Base-by-base conservation (phyloP, 2,113 vertebrate species). In the Varanus salvator region DNA sequence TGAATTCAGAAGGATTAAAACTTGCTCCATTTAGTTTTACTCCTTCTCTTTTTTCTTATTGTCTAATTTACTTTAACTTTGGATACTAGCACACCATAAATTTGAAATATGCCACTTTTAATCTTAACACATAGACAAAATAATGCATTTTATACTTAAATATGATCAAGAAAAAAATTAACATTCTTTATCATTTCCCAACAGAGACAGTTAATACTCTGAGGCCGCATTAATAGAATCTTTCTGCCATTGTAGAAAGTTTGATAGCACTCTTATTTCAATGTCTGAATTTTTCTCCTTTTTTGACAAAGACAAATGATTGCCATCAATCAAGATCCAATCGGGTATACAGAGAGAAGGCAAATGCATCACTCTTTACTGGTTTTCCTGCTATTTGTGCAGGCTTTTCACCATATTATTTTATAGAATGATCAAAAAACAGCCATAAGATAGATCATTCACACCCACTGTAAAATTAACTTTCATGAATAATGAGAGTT, bases 301-400 rank as follows among this genome's bases (percentile, higher is more conserved):
- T 97, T 97, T 96, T 97, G 98, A 98, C 98, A 97, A 97, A 97
- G 98, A 99, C 97, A 98, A 98, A 99, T 97, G 97, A 98, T 97
- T 97, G 97, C 96, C 97, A 98, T 98, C 98, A 97, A 98, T 98
- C 98, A 98, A 97, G 96, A 98, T 98, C 97, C 97, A 98, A 97
- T 98, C 97, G 94, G 92, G 97, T 97, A 97, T 96, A 97, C 95
- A 96, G 92, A 96, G 96, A 97, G 97, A 97, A 96, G 94, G 96
- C 92, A 90, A 97, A 97, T 95, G 97, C 97, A 97, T 97, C 97
- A 97, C 96, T 97, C 97, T 97, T 97, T 97, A 97, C 97, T 97
- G 96, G 95, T 97, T 97, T 97, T 97, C 96, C 95, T 96, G 96
- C 95, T 97, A 97, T 97, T 97, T 97, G 96, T 97, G 96, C 96